Percentiles rank a stretch among this genome's conserved stretches.
Conservation (phyloP, 2,888 invertebrate genomes). For the Neria commutata region DNA sequence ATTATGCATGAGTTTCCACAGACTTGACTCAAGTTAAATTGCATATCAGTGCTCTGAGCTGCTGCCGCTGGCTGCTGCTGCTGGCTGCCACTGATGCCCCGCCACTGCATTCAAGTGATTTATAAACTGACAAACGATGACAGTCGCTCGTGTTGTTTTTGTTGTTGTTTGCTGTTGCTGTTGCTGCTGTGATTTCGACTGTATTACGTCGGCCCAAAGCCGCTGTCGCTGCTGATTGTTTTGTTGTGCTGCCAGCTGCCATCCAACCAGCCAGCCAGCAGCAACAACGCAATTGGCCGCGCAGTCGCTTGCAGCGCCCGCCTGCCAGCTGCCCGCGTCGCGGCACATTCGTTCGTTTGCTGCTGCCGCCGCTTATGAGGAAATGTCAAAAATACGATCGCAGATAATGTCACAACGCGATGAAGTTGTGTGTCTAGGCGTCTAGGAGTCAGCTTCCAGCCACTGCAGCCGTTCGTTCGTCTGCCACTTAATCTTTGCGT, state of each 20-base stretch:
- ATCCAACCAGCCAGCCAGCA: constrained; percentile 29
- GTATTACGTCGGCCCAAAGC: too few relatives aligned
- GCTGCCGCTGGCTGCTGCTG: neutral
- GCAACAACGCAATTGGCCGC: constrained; percentile 1
- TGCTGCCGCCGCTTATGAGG: constrained; percentile 32
- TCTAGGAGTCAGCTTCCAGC: too few relatives aligned
- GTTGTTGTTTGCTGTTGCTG: constrained; percentile 3
- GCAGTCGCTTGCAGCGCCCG: neutral
- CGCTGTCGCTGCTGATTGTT: constrained; percentile 6
- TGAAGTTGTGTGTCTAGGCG: constrained; percentile 27
- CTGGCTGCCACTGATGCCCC: too few relatives aligned
- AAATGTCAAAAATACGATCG: constrained; percentile 30
- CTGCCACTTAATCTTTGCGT: too few relatives aligned
- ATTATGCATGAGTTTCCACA: neutral
- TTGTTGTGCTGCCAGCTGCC: constrained; percentile 32
- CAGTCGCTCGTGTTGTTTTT: constrained; percentile 47
- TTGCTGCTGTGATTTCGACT: neutral
- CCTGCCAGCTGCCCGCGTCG: constrained; percentile 25
- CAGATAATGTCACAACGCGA: constrained; percentile 2
- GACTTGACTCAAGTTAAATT: neutral
- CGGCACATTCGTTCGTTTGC: neutral
- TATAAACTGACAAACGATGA: constrained; percentile 61
- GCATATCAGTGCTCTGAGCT: too few relatives aligned
- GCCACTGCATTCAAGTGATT: constrained; percentile 36
- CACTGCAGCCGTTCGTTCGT: too few relatives aligned